phyloP scores from a whole-genome alignment of 1,140 invertebrate genomes.

The Antheraea mylitta region DNA sequence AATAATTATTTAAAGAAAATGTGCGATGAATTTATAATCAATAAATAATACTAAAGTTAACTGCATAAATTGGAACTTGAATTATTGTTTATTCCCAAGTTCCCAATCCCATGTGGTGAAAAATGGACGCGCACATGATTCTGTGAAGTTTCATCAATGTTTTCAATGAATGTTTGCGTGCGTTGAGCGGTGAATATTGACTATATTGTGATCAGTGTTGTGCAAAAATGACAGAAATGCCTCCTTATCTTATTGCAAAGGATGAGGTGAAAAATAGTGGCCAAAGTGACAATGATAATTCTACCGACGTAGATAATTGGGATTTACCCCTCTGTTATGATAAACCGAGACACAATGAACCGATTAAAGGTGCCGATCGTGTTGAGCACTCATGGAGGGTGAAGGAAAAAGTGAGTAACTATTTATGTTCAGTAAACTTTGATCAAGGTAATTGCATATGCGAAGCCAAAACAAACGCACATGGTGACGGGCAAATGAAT shows the following conservation, averaged over 20 bases:
- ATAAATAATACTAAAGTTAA: not conserved
- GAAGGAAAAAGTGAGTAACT: slow-evolving; percentile 89
- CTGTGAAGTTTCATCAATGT: slow-evolving; percentile 62
- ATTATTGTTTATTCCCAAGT: slow-evolving; percentile 1
- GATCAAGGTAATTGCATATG: slow-evolving; percentile 29
- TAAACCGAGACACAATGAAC: slow-evolving; percentile 86
- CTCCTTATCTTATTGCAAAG: slow-evolving; percentile 70
- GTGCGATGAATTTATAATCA: no score
- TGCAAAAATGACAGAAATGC: slow-evolving; percentile 76
- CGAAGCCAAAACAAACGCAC: slow-evolving; percentile 70
- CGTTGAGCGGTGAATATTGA: slow-evolving; percentile 45
- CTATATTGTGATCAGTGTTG: slow-evolving; percentile 49
- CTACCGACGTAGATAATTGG: slow-evolving; percentile 86
- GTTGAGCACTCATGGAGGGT: slow-evolving; percentile 92
- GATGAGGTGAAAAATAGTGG: slow-evolving; percentile 82
- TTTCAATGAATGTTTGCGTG: slow-evolving; percentile 44
- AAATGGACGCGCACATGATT: slow-evolving; percentile 72
- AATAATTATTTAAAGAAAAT: no score
- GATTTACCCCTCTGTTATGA: slow-evolving; percentile 84
- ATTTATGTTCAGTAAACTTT: slow-evolving; percentile 28
- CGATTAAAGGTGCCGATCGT: slow-evolving; percentile 86
- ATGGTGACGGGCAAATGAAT: slow-evolving; percentile 33
- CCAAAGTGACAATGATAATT: slow-evolving; percentile 88
- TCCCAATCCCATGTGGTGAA: slow-evolving; percentile 66
- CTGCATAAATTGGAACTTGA: not conserved